Conservation (phyloP, 1,140 invertebrate species). For the Trypoxylus dichotomus region DNA sequence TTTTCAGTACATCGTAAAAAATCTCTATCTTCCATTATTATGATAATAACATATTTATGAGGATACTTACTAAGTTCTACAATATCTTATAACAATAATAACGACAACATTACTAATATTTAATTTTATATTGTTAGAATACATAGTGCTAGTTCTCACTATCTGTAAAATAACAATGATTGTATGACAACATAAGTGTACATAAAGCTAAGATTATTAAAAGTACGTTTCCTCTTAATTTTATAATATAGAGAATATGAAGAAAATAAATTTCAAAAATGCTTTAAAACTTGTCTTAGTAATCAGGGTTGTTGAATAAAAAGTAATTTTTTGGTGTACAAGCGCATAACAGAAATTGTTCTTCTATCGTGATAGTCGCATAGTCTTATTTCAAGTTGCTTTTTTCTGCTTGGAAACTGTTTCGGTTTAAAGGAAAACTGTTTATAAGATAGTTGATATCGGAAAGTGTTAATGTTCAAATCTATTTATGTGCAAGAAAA, state of each 20-base stretch:
- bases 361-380: neutral
- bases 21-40: constrained; percentile 18
- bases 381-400: neutral
- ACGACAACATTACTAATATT: neutral
- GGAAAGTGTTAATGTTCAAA: constrained; percentile 17
- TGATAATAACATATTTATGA: constrained; percentile 1
- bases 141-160: no score
- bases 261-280: neutral
- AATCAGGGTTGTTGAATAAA: neutral
- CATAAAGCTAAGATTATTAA: neutral
- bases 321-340: neutral
- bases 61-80: neutral
- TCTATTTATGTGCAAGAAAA: constrained; percentile 7
- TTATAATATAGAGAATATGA: neutral
- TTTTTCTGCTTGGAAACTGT: neutral
- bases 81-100: neutral
- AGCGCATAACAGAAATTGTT: neutral
- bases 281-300: neutral
- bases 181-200: neutral
- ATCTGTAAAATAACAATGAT: no score
- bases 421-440: neutral
- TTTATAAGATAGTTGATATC: neutral
- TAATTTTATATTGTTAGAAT: no score
- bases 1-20: constrained; percentile 13
- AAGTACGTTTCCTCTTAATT: neutral